Conservation (phyloP, 2,113 vertebrate species). For the Gallinago jamesoni region DNA sequence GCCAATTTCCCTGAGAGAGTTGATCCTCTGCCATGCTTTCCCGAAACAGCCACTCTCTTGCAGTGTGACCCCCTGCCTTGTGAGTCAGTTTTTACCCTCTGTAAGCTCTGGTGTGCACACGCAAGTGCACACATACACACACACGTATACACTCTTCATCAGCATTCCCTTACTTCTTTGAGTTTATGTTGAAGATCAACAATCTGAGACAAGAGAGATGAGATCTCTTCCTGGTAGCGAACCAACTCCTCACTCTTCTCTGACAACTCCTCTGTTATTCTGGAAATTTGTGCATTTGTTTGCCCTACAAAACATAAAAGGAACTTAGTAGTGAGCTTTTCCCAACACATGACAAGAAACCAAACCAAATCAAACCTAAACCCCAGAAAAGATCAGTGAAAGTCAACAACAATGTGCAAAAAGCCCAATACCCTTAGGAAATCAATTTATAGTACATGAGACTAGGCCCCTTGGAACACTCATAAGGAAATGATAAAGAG, state of each 20-base stretch:
- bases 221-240: conserved; percentile 94
- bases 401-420: background rate
- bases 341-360: background rate
- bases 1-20: background rate
- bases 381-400: background rate
- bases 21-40: background rate
- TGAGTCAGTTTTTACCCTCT: background rate
- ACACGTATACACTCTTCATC: background rate
- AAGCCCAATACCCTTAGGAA: background rate
- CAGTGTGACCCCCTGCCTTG: background rate
- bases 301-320: conserved; percentile 79
- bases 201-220: conserved; percentile 91
- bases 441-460: background rate
- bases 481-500: background rate
- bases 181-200: conserved; percentile 93
- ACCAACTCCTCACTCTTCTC: conserved; percentile 90
- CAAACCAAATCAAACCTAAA: background rate
- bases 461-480: background rate
- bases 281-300: conserved; percentile 92
- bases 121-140: background rate
- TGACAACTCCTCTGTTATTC: conserved; percentile 88
- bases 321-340: background rate
- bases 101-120: background rate
- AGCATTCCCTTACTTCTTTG: conserved; percentile 81
- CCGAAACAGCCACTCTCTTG: background rate